phyloP scores from a whole-genome alignment of 2,888 invertebrate species.

The Rhagonycha fulva region DNA sequence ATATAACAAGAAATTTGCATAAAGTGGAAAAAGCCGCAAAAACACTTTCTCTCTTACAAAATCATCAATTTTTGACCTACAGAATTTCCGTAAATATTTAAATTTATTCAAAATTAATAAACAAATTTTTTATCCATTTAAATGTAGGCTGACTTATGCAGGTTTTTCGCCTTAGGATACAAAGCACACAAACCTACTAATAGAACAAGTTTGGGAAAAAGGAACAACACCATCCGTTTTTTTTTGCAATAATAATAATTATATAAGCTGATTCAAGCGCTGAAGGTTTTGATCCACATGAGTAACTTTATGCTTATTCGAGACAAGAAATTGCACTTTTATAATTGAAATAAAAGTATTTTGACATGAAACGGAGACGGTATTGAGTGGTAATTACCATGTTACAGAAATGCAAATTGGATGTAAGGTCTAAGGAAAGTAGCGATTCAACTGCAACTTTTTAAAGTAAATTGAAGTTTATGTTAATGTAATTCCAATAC shows the following conservation, averaged over 20 bases:
- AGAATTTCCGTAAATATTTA: not conserved
- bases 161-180: slow-evolving; percentile 15
- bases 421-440: slow-evolving; percentile 5
- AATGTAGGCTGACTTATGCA: not conserved
- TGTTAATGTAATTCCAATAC: not conserved
- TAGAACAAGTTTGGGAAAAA: slow-evolving; percentile 27
- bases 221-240: not conserved
- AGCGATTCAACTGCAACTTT: not conserved
- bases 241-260: no score
- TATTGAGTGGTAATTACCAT: not conserved
- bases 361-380: not conserved
- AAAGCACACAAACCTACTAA: slow-evolving; percentile 42
- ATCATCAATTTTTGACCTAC: not conserved
- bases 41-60: not conserved
- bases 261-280: not conserved
- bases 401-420: slow-evolving; percentile 9
- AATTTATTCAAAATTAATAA: not conserved
- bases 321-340: slow-evolving; percentile 2
- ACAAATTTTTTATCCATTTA: not conserved
- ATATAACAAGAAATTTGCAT: not conserved
- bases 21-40: not conserved
- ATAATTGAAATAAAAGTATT: not conserved
- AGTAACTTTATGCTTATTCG: not conserved
- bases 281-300: not conserved
- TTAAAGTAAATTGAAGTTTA: not conserved